Evolutionary conservation across 2,113 vertebrate species (phyloP), one percentile per base, ranked within the genome.

Genomic region (Hippocampus barbouri): DNA sequence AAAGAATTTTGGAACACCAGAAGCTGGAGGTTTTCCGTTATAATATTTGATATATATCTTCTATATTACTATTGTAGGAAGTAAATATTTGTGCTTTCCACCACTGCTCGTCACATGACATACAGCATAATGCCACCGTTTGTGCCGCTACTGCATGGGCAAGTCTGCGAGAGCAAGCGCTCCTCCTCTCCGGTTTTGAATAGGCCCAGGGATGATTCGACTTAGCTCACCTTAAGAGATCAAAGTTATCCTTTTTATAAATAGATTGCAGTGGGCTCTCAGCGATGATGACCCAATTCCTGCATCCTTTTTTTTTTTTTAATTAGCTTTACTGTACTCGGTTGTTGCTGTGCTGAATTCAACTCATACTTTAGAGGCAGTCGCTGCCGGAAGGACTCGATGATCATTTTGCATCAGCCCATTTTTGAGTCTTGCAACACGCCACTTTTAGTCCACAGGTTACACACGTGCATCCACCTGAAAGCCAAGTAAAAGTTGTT

Each of bases 231-330:
- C 86, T 90, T 66, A 45, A 68, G 75, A 89, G 86, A 82, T 79
- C 78, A 62, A 59, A 68, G 75, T 84, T 83, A 77, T 71, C 69
- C 45, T 76, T 84, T 84, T 54, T 87, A 66, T 80, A 87, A 84
- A 89, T 85, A 86, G 82, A 75, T 63, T 30, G 64, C 77, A 57
- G 62, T 20, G 49, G 83, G 76, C 81, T 85, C 38, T 79, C 68
- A 81, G 71, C 62, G 76, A 77, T 27, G 71, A 74, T 82, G 89
- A 86, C 90, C 90, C 77, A 89, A 83, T 90, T 90, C 49, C 53
- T 20, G 38, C 30, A 47, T 62, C 27, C 68, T 70, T 76, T 66
- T 34, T 34, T 38, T 83, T 81, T 75, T 70, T 87, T 83, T 80
- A 86, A 90, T 86, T 85, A 86, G 86, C 81, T 72, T 62, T 67